Conservation (phyloP, 2,888 invertebrate species). For the Eupithecia insigniata region DNA sequence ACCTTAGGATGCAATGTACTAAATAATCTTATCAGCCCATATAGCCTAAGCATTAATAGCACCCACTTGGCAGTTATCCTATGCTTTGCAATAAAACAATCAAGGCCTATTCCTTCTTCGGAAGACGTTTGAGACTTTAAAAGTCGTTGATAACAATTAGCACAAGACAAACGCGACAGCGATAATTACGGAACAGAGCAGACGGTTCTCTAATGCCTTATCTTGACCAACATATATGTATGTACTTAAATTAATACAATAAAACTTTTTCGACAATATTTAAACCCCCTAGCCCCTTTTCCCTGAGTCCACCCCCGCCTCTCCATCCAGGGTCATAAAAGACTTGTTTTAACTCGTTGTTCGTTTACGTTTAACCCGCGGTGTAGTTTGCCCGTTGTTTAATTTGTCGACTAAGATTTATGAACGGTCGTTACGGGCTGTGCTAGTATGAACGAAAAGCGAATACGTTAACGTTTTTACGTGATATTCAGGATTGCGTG, state of each 20-base stretch:
- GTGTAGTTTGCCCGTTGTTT: constrained; percentile 41
- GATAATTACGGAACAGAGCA: no score
- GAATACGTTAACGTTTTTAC: background rate
- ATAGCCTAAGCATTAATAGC: no score
- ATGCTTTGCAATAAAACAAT: no score
- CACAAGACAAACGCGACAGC: no score
- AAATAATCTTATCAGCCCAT: no score
- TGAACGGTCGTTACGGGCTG: constrained; percentile 13
- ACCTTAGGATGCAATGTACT: no score
- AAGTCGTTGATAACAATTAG: no score
- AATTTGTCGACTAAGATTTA: constrained; percentile 42
- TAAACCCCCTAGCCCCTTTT: background rate
- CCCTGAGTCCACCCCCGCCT: constrained; percentile 17
- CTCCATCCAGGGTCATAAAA: constrained; percentile 38
- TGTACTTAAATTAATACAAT: background rate
- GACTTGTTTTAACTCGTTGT: constrained; percentile 42
- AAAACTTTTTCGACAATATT: background rate
- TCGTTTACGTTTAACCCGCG: constrained; percentile 38
- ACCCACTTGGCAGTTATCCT: no score
- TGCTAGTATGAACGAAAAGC: background rate
- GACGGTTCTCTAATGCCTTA: background rate
- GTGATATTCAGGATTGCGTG: background rate
- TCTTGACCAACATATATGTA: background rate
- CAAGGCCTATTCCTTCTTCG: no score
- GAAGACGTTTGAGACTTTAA: no score